These are phyloP conservation scores for Lepidurus apus DNA, from an alignment of 1,140 invertebrate species.

Conservation along the genomic window DNA sequence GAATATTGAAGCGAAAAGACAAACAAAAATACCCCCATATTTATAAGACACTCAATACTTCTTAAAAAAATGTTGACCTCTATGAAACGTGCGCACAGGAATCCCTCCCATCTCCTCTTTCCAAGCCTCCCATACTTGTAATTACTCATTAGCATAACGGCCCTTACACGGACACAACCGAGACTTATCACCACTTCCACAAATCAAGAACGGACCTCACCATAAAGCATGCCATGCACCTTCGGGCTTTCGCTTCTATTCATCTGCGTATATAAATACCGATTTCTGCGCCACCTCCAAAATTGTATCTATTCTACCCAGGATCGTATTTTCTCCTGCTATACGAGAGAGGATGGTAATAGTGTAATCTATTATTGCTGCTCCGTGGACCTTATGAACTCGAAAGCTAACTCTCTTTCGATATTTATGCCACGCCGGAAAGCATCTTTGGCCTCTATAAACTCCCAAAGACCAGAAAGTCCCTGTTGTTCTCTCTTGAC, in stretches of 20 bases:
- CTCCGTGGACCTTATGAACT: not conserved
- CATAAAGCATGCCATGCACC: not conserved
- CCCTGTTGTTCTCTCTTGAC: not conserved
- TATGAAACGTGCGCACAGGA: not conserved
- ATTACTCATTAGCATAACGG: slow-evolving; percentile 19
- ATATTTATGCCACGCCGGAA: not conserved
- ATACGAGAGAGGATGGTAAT: no score
- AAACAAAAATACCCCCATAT: not conserved
- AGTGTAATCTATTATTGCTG: not conserved
- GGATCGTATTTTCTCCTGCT: no score
- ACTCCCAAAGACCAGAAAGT: not conserved
- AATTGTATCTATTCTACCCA: no score
- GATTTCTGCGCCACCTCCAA: no score
- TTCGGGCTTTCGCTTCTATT: not conserved
- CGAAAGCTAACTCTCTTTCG: not conserved
- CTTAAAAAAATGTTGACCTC: not conserved
- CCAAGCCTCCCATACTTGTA: slow-evolving; percentile 7
- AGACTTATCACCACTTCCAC: slow-evolving; percentile 21
- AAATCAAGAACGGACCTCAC: slow-evolving; percentile 21
- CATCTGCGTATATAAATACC: not conserved
- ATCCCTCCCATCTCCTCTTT: not conserved
- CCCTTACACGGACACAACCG: slow-evolving; percentile 17
- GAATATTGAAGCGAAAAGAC: not conserved
- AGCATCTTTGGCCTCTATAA: not conserved
- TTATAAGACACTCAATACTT: not conserved